Conservation (phyloP, 2,113 vertebrate species). For the Shinisaurus crocodilurus region DNA sequence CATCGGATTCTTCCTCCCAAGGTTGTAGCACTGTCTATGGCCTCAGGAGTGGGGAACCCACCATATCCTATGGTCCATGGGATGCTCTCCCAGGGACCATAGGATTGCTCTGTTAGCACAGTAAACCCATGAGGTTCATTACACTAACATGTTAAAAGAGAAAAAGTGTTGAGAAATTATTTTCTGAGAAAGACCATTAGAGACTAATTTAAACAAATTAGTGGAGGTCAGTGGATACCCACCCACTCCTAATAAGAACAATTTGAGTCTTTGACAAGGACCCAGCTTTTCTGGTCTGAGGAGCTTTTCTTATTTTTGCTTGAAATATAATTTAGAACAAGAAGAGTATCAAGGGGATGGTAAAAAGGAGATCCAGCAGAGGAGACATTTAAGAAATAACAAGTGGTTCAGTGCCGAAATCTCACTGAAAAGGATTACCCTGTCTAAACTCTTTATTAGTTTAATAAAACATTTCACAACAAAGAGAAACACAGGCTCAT, state of each 20-base stretch:
- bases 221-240: background rate
- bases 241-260: background rate
- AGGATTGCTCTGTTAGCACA: no score
- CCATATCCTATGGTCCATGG: no score
- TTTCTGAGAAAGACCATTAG: background rate
- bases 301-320: background rate
- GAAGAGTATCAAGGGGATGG: background rate
- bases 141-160: background rate
- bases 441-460: background rate
- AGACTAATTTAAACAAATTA: background rate
- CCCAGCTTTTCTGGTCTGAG: background rate
- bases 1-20: no score
- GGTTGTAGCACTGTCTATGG: no score
- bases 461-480: background rate
- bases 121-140: background rate
- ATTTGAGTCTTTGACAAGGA: background rate
- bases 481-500: background rate
- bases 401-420: background rate
- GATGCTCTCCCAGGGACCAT: no score
- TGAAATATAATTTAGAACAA: background rate
- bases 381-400: background rate
- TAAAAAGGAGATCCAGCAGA: background rate
- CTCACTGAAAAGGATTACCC: background rate
- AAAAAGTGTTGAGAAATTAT: background rate
- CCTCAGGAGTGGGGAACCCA: no score